Evolutionary conservation across 2,888 invertebrate genomes (phyloP), one percentile per base, ranked within the genome.

Genomic region (Philereme transversata): DNA sequence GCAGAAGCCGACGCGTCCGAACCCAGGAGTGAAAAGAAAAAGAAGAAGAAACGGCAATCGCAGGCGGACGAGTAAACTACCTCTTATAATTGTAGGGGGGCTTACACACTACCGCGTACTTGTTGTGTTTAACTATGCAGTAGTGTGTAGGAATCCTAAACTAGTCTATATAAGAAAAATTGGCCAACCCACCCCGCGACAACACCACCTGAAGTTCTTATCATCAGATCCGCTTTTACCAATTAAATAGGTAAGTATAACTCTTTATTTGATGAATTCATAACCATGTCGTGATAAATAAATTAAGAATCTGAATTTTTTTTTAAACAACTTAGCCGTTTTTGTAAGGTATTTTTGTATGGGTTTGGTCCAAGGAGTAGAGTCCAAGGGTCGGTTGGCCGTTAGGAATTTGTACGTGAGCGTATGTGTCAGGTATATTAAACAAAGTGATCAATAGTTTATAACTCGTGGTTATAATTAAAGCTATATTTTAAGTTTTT

Each of bases 21-120:
- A 46, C 83, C 86, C 3, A 86, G 83, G 65, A 87, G 86, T 47
- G 87, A 88, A 50, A 89, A 88, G 75, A 90, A 90, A 57, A 90
- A 90, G 73, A 90, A 90, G 72, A 86, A 84, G 57, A 70, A 69
- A 10, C 57, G 86, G 60, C 84, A 87, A 65, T 85, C 83, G 1
- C 81, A 84, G 64, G 71, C 69, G 5, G 85, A 86, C 71, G 84
- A 88, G 68, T 83, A 84, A 68, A 77, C 70, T 74, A 78, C 71
- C 74, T 77, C 72, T 50, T 3, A 22, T 22, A 2, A 3, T 22
- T 22, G 3, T 22, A 6, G 6, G 45, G 6, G 45, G 6, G 6
- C 4, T 22, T 45, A 45, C 22, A 40, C 7, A 8, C 22, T 22
- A 3, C 40, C 7, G 40, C 7, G 40, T 40, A 6, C 4, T n/a